Evolutionary conservation across 2,888 invertebrate genomes (phyloP).

Genomic region (Allophyes oxyacanthae): DNA sequence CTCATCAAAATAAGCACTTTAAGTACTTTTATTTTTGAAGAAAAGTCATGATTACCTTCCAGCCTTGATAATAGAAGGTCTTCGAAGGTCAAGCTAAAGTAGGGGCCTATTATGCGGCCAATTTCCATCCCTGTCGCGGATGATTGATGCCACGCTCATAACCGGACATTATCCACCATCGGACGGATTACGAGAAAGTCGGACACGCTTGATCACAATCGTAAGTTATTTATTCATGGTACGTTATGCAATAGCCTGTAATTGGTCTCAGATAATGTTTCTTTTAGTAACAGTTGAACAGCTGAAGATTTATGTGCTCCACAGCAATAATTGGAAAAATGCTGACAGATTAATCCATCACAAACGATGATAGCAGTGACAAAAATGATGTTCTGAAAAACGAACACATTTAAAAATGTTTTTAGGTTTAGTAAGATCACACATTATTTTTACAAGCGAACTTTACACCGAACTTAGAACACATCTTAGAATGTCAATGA

Average conservation of each 20-base stretch:
- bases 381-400: not conserved
- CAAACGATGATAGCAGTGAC: conserved; percentile 7
- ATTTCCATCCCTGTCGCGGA: conserved; percentile 47
- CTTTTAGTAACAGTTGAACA: conserved; percentile 41
- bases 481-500: too few species aligned
- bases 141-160: conserved; percentile 57
- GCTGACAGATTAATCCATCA: conserved; percentile 23
- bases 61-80: conserved; percentile 30
- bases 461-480: too few species aligned
- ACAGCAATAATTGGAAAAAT: conserved; percentile 24
- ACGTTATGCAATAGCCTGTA: conserved; percentile 42
- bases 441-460: too few species aligned
- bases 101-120: conserved; percentile 48
- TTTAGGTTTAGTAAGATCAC: too few species aligned
- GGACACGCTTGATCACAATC: conserved; percentile 43
- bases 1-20: not conserved
- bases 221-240: conserved; percentile 47
- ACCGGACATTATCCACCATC: conserved; percentile 44
- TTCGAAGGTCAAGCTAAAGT: conserved; percentile 51
- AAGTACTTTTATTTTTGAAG: not conserved
- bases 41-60: conserved; percentile 18
- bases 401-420: too few species aligned
- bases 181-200: conserved; percentile 53
- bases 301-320: conserved; percentile 38
- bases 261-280: conserved; percentile 41